Evolutionary conservation across 2,888 invertebrate species (phyloP), one percentile per base, ranked within the genome.

Genomic region (Drosophila lutescens): DNA sequence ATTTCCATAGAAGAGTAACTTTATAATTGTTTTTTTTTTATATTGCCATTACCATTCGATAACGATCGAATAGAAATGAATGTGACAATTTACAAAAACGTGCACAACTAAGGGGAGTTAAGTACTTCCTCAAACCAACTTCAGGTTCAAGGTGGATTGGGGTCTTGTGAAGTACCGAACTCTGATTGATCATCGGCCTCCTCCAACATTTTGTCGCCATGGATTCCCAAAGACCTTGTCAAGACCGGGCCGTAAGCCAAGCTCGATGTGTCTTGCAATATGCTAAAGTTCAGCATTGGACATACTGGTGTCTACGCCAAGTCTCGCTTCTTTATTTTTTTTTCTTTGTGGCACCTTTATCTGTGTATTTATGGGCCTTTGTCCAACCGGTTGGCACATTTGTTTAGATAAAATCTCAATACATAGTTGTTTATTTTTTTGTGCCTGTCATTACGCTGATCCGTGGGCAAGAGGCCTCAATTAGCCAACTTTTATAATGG

Each of bases 231-330:
- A 79, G 83, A 85, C 83, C 83, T 83, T 83, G 85, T 58, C 4
- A 32, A 49, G 47, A 47, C 63, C 34, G 46, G 58, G 67, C 20
- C 53, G 8, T 7, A 49, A 67, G 80, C 77, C 65, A 71, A 71
- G 71, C 51, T 32, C 66, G 67, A 26, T 47, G 34, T 68, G 51
- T 72, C 69, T 75, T 85, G 70, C 71, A 70, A 83, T 83, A 83
- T 83, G 85, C 58, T 82, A 83, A 85, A 85, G 83, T 83, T 83
- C 80, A 85, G 72, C 41, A 63, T 73, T 79, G 69, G 70, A 78
- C 69, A 69, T 65, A 57, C 69, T 66, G 58, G 8, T 55, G 53
- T 68, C 58, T 51, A 38, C 46, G 59, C 38, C 68, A 68, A 54
- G 46, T 46, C 62, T 66, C 51, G 53, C 58, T 62, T 68, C 36